phyloP scores from a whole-genome alignment of 2,797 vertebrate species.

The Acropternis orthonyx region DNA sequence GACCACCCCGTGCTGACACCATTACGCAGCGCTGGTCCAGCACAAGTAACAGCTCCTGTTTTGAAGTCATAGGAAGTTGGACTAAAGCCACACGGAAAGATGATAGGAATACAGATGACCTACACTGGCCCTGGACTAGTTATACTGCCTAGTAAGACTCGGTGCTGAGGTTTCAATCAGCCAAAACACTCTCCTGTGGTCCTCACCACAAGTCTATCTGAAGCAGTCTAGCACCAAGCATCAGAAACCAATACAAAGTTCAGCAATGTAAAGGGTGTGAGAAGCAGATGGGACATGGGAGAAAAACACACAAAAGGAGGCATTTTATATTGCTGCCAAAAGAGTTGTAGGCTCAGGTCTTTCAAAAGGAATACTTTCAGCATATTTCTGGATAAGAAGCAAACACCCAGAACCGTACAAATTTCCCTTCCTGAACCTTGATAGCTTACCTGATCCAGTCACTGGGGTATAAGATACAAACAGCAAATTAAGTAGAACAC shows the following conservation, averaged over 20 bases:
- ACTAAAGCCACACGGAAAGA: not conserved
- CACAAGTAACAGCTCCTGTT: not conserved
- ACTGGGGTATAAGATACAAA: not conserved
- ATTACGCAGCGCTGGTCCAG: rapidly evolving
- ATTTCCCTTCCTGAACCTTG: not conserved
- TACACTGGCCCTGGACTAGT: not conserved
- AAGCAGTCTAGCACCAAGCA: not conserved
- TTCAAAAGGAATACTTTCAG: not conserved
- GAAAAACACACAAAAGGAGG: not conserved
- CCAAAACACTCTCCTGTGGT: not conserved
- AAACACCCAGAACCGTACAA: not conserved
- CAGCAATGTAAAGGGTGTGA: not conserved
- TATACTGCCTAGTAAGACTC: not conserved
- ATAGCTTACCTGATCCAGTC: not conserved
- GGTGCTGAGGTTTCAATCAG: not conserved
- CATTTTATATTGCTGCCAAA: not conserved
- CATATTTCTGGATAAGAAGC: not conserved
- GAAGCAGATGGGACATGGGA: not conserved
- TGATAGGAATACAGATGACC: not conserved
- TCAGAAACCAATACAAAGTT: not conserved
- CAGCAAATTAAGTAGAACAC: not conserved
- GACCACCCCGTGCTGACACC: not conserved
- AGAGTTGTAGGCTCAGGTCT: not conserved
- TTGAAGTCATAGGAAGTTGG: not conserved
- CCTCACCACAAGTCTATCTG: not conserved